Percentiles rank a stretch among this genome's conserved stretches.
phyloP scores from a whole-genome alignment of 1,140 invertebrate species.

The Oedothorax gibbosus region DNA sequence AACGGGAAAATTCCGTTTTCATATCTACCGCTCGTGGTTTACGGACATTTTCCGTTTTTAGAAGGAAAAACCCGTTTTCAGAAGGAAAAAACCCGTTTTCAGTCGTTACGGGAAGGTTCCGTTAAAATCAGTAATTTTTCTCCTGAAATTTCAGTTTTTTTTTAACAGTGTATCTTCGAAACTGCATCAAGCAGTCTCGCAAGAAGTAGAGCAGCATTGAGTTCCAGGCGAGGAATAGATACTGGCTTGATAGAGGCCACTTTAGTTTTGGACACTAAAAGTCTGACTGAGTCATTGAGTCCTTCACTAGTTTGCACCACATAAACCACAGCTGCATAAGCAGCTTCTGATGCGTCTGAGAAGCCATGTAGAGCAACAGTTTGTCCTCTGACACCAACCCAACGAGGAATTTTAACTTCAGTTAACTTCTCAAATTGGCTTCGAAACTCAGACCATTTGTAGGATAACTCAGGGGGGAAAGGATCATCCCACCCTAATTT shows the following conservation, averaged over 20 bases:
- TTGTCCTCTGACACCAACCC: not conserved
- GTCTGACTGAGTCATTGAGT: no score
- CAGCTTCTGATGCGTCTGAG: conserved; percentile 51
- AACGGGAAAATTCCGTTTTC: no score
- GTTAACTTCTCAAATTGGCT: not conserved
- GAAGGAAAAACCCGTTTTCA: no score
- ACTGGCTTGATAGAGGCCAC: conserved; percentile 44
- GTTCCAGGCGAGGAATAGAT: conserved; percentile 17
- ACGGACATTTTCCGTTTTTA: no score
- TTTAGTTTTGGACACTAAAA: no score
- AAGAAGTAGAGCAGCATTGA: conserved; percentile 4
- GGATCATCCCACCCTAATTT: not conserved
- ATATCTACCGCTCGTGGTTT: no score
- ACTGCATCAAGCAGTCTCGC: not conserved
- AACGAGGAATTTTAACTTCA: not conserved
- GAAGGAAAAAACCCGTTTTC: no score
- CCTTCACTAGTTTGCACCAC: not conserved
- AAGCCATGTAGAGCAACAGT: conserved; percentile 44
- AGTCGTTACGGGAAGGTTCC: no score
- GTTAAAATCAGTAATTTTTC: no score
- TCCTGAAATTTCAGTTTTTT: no score
- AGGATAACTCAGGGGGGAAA: not conserved
- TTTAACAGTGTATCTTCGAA: not conserved
- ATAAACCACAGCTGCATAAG: conserved; percentile 58
- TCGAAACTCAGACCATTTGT: not conserved